Percentiles rank a stretch among this genome's conserved stretches.
These are phyloP conservation scores for Aurelia sp. DNA, from an alignment of 30 jellyfish, hydroid and myxozoan species.

Conservation along the genomic window DNA sequence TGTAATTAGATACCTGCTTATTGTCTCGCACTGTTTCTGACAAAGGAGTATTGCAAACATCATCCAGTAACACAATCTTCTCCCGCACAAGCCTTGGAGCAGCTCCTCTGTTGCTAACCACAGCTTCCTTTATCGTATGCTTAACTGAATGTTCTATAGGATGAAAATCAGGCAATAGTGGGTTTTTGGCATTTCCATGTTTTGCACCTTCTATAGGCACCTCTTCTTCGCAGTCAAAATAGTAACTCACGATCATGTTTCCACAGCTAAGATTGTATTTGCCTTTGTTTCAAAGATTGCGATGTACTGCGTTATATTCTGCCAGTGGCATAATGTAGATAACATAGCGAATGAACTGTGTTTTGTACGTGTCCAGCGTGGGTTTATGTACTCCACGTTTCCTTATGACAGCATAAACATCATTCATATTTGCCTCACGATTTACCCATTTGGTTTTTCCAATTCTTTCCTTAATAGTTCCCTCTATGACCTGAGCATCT, in stretches of 20 bases:
- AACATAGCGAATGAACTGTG: background rate
- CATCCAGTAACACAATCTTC: background rate
- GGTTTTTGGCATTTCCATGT: background rate
- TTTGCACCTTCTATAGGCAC: background rate
- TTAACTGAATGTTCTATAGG: background rate
- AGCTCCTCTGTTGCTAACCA: background rate
- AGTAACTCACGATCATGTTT: background rate
- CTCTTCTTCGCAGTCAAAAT: background rate
- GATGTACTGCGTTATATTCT: background rate
- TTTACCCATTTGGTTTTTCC: background rate
- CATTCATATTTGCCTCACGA: background rate
- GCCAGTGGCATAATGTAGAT: background rate
- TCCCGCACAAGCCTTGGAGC: background rate
- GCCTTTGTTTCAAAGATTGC: background rate
- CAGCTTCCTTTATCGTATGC: background rate
- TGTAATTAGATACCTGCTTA: constrained; percentile 1
- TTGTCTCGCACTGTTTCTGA: background rate
- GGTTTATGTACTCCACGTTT: constrained; percentile 16
- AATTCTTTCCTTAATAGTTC: constrained; percentile 1
- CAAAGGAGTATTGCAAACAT: background rate
- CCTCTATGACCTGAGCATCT: background rate
- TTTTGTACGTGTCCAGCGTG: background rate
- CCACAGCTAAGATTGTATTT: background rate
- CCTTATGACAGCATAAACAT: constrained; percentile 18
- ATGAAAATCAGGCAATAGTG: background rate